Percentiles rank a stretch among this genome's conserved stretches.
These are phyloP conservation scores for Xerus rutilus DNA, from an alignment of 2,797 vertebrate genomes.

Conservation along the genomic window DNA sequence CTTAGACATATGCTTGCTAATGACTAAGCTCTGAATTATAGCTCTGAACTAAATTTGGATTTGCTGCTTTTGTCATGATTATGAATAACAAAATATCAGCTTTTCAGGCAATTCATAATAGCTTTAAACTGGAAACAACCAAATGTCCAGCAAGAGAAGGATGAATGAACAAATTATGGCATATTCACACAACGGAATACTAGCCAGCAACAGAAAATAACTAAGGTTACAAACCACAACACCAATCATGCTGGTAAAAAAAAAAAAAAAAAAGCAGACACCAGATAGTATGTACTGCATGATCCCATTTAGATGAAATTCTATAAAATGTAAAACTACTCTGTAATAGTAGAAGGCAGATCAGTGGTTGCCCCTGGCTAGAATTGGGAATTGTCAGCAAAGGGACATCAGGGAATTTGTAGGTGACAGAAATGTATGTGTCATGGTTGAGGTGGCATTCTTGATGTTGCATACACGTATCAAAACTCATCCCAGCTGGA, in stretches of 20 bases:
- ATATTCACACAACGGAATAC: too few relatives aligned
- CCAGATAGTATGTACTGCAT: not conserved
- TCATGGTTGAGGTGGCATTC: not conserved
- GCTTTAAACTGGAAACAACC: not conserved
- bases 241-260: too few relatives aligned
- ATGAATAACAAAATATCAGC: conserved; percentile 7
- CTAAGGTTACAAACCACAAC: not conserved
- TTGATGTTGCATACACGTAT: not conserved
- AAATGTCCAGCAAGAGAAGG: not conserved
- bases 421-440: not conserved
- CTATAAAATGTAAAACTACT: not conserved
- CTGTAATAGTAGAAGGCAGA: not conserved
- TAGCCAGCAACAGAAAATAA: not conserved
- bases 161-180: not conserved
- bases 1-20: conserved; percentile 21
- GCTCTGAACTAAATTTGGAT: not conserved
- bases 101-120: not conserved
- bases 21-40: conserved; percentile 53
- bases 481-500: not conserved
- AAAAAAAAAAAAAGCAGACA: not conserved
- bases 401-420: not conserved
- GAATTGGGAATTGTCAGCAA: not conserved
- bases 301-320: not conserved
- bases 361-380: not conserved
- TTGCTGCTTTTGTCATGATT: not conserved